A percentile compares a stretch with the other conserved stretches of the same genome.
Conservation (phyloP, 2,797 vertebrate species). For the Varecia variegata region DNA sequence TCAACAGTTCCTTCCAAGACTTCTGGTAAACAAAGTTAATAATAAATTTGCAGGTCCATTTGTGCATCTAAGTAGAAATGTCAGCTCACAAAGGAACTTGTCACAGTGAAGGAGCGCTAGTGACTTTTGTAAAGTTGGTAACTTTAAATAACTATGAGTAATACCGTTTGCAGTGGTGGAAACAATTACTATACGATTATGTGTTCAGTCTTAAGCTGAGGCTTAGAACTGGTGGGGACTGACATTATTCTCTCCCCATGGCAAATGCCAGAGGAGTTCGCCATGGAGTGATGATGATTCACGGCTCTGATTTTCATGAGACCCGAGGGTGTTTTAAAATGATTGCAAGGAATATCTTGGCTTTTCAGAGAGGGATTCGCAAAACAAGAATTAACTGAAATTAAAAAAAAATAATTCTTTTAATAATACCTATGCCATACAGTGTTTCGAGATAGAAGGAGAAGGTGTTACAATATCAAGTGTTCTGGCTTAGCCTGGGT, state of each 20-base stretch:
- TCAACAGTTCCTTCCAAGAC: not conserved
- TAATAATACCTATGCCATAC: not conserved
- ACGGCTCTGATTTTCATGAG: not conserved
- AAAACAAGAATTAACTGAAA: slow-evolving; percentile 1
- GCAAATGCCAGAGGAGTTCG: not conserved
- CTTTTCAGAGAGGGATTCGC: slow-evolving; percentile 53
- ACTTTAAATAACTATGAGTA: slow-evolving; percentile 67
- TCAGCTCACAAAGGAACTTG: not conserved
- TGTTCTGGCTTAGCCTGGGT: accelerated
- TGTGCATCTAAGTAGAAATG: slow-evolving; percentile 37
- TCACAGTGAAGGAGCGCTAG: not conserved
- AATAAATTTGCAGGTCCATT: not conserved
- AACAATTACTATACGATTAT: slow-evolving; percentile 44
- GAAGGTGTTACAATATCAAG: not conserved
- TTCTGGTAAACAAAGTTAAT: not conserved
- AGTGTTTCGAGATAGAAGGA: not conserved
- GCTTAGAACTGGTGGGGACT: slow-evolving; percentile 25
- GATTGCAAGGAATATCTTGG: slow-evolving; percentile 22
- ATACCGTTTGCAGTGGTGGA: slow-evolving; percentile 53
- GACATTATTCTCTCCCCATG: not conserved
- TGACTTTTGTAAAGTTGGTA: slow-evolving; percentile 28
- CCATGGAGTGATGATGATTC: not conserved
- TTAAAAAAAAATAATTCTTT: not conserved
- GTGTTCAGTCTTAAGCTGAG: slow-evolving; percentile 16
- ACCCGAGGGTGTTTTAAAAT: slow-evolving; percentile 21